Evolutionary conservation across 2,888 invertebrate genomes (phyloP).

Genomic region (Pyrochroa serraticornis): DNA sequence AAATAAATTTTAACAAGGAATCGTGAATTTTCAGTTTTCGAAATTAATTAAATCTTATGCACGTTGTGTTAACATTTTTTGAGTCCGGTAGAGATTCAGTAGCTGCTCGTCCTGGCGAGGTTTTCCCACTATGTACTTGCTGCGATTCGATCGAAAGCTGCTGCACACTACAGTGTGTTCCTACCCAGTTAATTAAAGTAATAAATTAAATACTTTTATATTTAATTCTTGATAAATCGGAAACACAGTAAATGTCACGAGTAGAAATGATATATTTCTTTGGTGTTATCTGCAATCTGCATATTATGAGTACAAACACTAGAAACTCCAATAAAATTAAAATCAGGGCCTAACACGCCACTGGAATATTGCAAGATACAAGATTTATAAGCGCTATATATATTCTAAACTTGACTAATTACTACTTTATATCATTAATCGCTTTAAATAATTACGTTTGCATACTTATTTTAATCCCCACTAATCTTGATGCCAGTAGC

Average conservation of each 20-base stretch:
- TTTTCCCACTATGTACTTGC: too few species aligned
- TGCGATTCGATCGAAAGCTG: background rate
- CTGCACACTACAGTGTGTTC: too few species aligned
- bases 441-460: conserved; percentile 24
- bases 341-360: conserved; percentile 23
- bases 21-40: too few species aligned
- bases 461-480: conserved; percentile 18
- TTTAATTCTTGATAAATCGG: conserved; percentile 24
- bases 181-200: conserved; percentile 16
- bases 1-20: too few species aligned
- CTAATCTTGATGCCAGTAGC: conserved; percentile 10
- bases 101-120: too few species aligned
- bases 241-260: conserved; percentile 24
- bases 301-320: conserved; percentile 30
- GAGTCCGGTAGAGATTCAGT: too few species aligned
- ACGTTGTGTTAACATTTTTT: too few species aligned
- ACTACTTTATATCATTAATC: conserved; percentile 27
- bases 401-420: conserved; percentile 27
- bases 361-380: conserved; percentile 13
- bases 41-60: too few species aligned
- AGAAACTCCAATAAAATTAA: conserved; percentile 21
- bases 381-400: conserved; percentile 23
- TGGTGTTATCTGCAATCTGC: conserved; percentile 26
- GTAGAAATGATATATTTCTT: conserved; percentile 28
- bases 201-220: conserved; percentile 17